Evolutionary conservation across 1,140 invertebrate genomes (phyloP), one percentile per base, ranked within the genome.

Genomic region (Tigriopus japonicus): DNA sequence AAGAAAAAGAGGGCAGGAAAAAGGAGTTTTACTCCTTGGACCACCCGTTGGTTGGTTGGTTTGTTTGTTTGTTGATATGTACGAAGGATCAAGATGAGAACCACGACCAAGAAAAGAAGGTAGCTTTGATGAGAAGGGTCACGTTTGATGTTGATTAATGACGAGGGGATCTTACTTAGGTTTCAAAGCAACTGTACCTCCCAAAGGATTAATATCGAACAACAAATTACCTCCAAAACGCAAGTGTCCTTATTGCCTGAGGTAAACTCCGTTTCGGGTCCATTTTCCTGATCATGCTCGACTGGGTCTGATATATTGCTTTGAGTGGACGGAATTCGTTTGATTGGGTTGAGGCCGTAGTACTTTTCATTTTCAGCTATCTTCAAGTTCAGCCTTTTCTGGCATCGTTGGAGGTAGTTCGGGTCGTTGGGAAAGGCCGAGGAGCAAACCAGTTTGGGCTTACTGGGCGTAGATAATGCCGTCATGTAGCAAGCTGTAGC

Each of bases 161-260:
- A 35, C 28, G 28, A 35, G 28, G 28, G 28, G 28, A 35, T 35
- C 28, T 35, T 35, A 35, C 28, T 35, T 35, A 35, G 28, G 28
- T 35, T 35, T 35, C 28, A 35, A 35, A 35, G 28, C 28, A 35
- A 9, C 28, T 35, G 28, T 35, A 3, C 28, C 28, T 35, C 28
- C 28, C 28, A 35, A 35, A 35, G 28, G 28, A 35, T 35, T 35
- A 35, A 35, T 59, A 21, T 24, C 54, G 15, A 62, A 24, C 21
- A 35, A 62, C 17, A 55, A 28, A 55, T 68, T 71, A 81, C 79
- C 74, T 90, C 86, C 40, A 91, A 69, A 19, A 91, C 77, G 67
- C 83, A 89, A 9, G 85, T 80, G 66, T 89, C 86, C 71, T 87
- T 88, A 66, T 84, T 84, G 28, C 84, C 85, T 62, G 79, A 71